Percentiles rank a stretch among this genome's conserved stretches.
These are phyloP conservation scores for Rhagophthalmus giganteus DNA, from an alignment of 2,888 invertebrate species.

Conservation along the genomic window DNA sequence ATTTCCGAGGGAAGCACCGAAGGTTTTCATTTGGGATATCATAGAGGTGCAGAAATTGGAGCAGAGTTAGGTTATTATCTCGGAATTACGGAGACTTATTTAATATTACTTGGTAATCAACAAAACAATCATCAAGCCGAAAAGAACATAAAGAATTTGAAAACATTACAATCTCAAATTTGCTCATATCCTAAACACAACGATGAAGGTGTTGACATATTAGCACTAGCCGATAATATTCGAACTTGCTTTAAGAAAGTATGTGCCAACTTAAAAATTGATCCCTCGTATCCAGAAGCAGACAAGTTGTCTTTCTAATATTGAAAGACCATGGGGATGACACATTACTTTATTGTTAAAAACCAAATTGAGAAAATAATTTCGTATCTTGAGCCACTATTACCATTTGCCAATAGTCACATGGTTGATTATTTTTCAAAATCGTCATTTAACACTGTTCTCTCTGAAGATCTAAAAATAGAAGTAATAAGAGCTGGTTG, in stretches of 20 bases:
- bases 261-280: slow-evolving; percentile 68
- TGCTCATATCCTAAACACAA: slow-evolving; percentile 68
- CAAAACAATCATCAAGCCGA: slow-evolving; percentile 52
- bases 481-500: slow-evolving; percentile 57
- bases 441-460: slow-evolving; percentile 63
- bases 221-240: slow-evolving; percentile 64
- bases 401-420: slow-evolving; percentile 73
- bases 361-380: slow-evolving; percentile 58
- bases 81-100: slow-evolving; percentile 59
- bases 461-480: slow-evolving; percentile 56
- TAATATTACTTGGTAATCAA: slow-evolving; percentile 42
- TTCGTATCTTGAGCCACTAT: slow-evolving; percentile 61
- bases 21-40: slow-evolving; percentile 76
- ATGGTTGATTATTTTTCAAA: slow-evolving; percentile 75
- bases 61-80: slow-evolving; percentile 76
- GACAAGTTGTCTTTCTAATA: slow-evolving; percentile 65
- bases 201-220: slow-evolving; percentile 66
- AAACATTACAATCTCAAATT: slow-evolving; percentile 63
- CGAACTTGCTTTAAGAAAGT: slow-evolving; percentile 70
- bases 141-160: slow-evolving; percentile 61
- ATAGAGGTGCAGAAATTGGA: slow-evolving; percentile 75
- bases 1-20: slow-evolving; percentile 65
- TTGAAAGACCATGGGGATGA: slow-evolving; percentile 29
- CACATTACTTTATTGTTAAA: slow-evolving; percentile 45
- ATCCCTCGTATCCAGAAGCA: slow-evolving; percentile 59